Percentiles rank a stretch among this genome's conserved stretches.
These are phyloP conservation scores for Drosophila sp. DNA, from an alignment of 1,140 invertebrate genomes.

Conservation along the genomic window DNA sequence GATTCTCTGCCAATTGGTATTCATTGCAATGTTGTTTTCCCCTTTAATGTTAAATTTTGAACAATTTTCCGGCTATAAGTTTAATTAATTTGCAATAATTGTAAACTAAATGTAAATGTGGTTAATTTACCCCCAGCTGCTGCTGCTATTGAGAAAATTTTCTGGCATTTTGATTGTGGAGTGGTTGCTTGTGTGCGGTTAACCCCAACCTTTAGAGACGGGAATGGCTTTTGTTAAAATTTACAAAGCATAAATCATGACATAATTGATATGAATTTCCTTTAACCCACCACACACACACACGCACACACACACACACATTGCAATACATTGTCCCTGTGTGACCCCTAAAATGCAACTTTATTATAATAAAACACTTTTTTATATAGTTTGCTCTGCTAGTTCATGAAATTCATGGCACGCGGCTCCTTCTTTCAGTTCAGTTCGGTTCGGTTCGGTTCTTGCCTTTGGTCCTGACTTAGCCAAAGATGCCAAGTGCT, in stretches of 20 bases:
- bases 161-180: not conserved
- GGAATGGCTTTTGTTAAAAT: not conserved
- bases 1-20: too few species aligned
- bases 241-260: conserved; percentile 33
- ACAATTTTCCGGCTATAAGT: not conserved
- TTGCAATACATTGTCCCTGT: conserved; percentile 39
- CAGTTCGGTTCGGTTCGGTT: conserved; percentile 5
- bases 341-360: conserved; percentile 41
- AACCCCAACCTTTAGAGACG: not conserved
- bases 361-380: conserved; percentile 39
- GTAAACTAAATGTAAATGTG: conserved; percentile 2
- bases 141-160: not conserved
- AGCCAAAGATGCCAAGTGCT: conserved; percentile 49
- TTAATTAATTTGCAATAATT: conserved; percentile 8
- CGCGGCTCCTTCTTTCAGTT: conserved; percentile 24
- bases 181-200: not conserved
- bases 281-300: not conserved
- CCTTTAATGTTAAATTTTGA: not conserved
- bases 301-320: not conserved
- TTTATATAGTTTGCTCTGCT: conserved; percentile 15
- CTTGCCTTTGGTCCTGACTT: conserved; percentile 44
- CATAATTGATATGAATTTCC: conserved; percentile 50
- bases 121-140: not conserved
- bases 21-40: not conserved
- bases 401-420: conserved; percentile 47